These are phyloP conservation scores for Macropis europaea DNA, from an alignment of 2,888 invertebrate genomes.

Conservation along the genomic window DNA sequence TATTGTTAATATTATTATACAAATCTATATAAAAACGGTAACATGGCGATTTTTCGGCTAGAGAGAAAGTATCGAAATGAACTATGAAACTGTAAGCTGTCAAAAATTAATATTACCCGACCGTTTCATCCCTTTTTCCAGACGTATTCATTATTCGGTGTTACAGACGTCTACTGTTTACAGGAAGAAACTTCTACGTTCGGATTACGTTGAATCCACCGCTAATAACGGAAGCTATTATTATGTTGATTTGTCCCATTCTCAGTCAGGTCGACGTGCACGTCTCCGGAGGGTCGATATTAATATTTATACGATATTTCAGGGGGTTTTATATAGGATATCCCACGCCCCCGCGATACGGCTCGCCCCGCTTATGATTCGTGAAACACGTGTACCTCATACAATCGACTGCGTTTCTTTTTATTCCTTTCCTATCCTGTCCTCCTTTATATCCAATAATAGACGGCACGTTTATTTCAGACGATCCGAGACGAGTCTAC, in stretches of 20 bases:
- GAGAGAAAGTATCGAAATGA: too few relatives aligned
- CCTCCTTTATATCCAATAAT: slow-evolving; percentile 37
- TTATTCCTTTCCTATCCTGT: not conserved
- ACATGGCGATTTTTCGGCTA: too few relatives aligned
- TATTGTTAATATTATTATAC: too few relatives aligned
- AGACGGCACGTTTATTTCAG: slow-evolving; percentile 33
- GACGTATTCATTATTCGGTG: too few relatives aligned
- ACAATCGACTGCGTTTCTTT: not conserved
- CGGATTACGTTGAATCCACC: not conserved
- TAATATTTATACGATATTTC: slow-evolving; percentile 32
- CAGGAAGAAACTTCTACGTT: not conserved
- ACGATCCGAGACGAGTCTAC: slow-evolving; percentile 26
- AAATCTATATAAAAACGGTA: too few relatives aligned
- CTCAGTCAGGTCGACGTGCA: not conserved
- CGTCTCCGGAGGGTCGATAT: not conserved
- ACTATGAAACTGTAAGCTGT: too few relatives aligned
- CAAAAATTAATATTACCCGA: too few relatives aligned
- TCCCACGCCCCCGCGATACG: too few relatives aligned
- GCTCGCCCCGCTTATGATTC: not conserved
- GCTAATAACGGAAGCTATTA: slow-evolving; percentile 10
- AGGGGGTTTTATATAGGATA: not conserved
- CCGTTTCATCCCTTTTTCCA: too few relatives aligned
- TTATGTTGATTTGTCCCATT: slow-evolving; percentile 16
- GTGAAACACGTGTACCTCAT: slow-evolving; percentile 9
- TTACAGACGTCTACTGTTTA: too few relatives aligned